phyloP scores from a whole-genome alignment of 30 jellyfish, hydroid and myxozoan genomes.

The Cassiopea andromeda region DNA sequence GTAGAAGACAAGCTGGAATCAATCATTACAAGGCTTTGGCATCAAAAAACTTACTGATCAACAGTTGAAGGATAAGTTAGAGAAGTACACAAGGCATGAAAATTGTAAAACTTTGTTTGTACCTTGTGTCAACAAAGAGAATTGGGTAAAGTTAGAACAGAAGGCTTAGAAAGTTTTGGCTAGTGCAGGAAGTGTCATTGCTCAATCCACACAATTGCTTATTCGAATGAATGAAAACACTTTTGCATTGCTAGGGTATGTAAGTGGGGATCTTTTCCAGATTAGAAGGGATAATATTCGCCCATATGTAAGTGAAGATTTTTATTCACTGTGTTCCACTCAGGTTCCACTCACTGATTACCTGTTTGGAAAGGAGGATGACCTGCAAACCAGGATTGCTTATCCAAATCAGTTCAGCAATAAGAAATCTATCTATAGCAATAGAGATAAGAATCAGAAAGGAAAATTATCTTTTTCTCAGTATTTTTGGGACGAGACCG shows the following conservation, averaged over 20 bases:
- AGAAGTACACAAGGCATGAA: neutral
- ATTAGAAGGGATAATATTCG: neutral
- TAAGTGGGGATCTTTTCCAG: conserved; percentile 1
- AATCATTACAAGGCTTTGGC: too few relatives aligned
- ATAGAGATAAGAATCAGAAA: too few relatives aligned
- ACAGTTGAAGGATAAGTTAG: neutral
- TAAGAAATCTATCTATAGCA: neutral
- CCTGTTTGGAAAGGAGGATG: conserved; percentile 10
- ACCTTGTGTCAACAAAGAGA: neutral
- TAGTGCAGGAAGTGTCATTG: neutral
- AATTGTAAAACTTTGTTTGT: neutral
- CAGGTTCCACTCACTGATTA: neutral
- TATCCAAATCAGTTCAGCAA: neutral
- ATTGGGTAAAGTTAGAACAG: neutral
- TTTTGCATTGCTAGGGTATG: neutral
- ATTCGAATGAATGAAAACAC: neutral
- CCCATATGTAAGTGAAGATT: neutral
- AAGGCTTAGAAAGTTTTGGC: neutral
- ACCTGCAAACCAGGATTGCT: conserved; percentile 7
- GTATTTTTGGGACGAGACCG: neutral
- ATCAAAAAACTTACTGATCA: neutral
- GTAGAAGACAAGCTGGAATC: too few relatives aligned
- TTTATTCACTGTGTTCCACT: neutral
- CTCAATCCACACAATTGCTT: neutral
- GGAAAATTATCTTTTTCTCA: too few relatives aligned